Evolutionary conservation across 2,888 invertebrate genomes (phyloP).

Genomic region (Empis livida): DNA sequence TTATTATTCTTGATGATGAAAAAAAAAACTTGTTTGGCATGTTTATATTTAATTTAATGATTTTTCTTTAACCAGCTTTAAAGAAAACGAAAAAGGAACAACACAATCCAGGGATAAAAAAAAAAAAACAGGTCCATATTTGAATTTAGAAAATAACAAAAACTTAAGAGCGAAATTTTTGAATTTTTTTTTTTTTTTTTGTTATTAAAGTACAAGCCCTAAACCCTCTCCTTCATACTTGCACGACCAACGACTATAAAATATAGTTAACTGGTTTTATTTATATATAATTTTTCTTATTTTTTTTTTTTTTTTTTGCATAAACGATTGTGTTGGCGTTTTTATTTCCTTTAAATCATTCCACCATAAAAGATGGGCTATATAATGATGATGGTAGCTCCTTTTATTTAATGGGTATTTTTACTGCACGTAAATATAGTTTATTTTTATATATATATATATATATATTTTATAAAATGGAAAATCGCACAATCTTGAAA

Average conservation of each 20-base stretch:
- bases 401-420: not conserved
- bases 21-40: too few relatives aligned
- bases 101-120: not conserved
- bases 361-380: conserved; percentile 1
- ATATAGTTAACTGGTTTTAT: too few relatives aligned
- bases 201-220: conserved; percentile 9
- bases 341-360: conserved; percentile 2
- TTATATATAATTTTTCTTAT: not conserved
- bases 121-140: not conserved
- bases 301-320: not conserved
- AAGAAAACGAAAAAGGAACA: too few relatives aligned
- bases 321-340: conserved; percentile 2
- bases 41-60: too few relatives aligned
- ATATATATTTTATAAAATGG: too few relatives aligned
- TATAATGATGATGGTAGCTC: conserved; percentile 1
- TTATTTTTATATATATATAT: too few relatives aligned
- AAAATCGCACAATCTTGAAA: too few relatives aligned
- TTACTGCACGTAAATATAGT: not conserved
- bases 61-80: too few relatives aligned
- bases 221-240: conserved; percentile 1
- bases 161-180: not conserved
- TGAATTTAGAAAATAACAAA: not conserved
- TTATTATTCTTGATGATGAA: not conserved
- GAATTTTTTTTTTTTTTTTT: conserved; percentile 2
- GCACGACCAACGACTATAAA: too few relatives aligned